Conservation (phyloP, 2,888 invertebrate genomes). For the Drosophila sordidula region DNA sequence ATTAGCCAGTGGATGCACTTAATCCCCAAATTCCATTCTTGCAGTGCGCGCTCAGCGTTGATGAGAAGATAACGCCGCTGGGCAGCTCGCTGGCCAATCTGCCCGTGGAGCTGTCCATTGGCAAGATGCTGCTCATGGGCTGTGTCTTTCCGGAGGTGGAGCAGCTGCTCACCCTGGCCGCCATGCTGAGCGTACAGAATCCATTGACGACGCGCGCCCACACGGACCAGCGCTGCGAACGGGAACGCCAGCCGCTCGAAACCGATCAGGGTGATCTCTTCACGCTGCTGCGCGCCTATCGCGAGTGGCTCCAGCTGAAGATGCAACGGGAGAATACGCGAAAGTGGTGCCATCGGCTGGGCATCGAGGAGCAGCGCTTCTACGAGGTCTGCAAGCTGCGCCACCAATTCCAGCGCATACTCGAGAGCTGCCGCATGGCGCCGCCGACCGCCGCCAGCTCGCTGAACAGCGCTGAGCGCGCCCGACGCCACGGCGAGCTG, state of each 20-base stretch:
- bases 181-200: slow-evolving; percentile 96
- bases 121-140: slow-evolving; percentile 97
- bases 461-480: slow-evolving; percentile 90
- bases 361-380: slow-evolving; percentile 97
- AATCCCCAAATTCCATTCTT: slow-evolving; percentile 3
- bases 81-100: slow-evolving; percentile 94
- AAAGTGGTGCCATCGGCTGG: slow-evolving; percentile 95
- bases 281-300: slow-evolving; percentile 93
- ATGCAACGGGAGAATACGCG: slow-evolving; percentile 86
- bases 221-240: slow-evolving; percentile 93
- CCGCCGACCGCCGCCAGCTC: slow-evolving; percentile 83
- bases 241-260: slow-evolving; percentile 91
- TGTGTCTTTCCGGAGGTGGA: slow-evolving; percentile 95
- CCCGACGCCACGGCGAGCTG: slow-evolving; percentile 94
- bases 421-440: slow-evolving; percentile 89
- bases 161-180: slow-evolving; percentile 94
- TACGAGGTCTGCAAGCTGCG: slow-evolving; percentile 98
- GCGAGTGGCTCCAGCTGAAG: slow-evolving; percentile 95
- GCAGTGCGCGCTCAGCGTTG: slow-evolving; percentile 91
- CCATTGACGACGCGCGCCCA: slow-evolving; percentile 96
- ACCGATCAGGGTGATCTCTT: slow-evolving; percentile 98
- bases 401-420: slow-evolving; percentile 93
- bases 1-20: too few species aligned
- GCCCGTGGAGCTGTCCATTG: slow-evolving; percentile 97
- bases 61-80: slow-evolving; percentile 93